phyloP scores from a whole-genome alignment of 2,888 invertebrate species.

The Augochlorella aurata region DNA sequence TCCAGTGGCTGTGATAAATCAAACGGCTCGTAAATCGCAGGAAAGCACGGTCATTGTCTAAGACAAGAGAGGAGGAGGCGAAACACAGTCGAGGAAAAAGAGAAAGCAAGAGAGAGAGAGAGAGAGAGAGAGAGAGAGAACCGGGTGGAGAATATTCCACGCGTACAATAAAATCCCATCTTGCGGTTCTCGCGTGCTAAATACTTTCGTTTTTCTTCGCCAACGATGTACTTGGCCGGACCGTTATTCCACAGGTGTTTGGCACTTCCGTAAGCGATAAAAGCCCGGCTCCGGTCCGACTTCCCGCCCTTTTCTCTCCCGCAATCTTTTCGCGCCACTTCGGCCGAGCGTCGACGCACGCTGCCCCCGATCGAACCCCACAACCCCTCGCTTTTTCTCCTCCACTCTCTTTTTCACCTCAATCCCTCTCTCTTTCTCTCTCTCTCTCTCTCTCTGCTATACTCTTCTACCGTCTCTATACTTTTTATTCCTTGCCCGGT shows the following conservation, averaged over 20 bases:
- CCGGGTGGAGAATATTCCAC: constrained; percentile 24
- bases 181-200: constrained; percentile 69
- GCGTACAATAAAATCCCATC: constrained; percentile 67
- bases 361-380: constrained; percentile 43
- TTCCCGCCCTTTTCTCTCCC: constrained; percentile 77
- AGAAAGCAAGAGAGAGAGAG: background rate
- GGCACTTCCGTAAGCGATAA: constrained; percentile 81
- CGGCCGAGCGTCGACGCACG: constrained; percentile 50
- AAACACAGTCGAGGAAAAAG: background rate
- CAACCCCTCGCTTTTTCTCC: constrained; percentile 8
- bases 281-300: constrained; percentile 77
- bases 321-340: constrained; percentile 65
- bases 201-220: constrained; percentile 78
- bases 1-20: constrained; percentile 14
- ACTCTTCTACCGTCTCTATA: background rate
- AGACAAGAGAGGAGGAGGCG: constrained; percentile 9
- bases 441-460: background rate
- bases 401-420: no score
- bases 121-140: background rate
- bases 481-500: background rate
- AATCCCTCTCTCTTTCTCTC: background rate
- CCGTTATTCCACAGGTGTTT: constrained; percentile 82
- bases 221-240: constrained; percentile 77
- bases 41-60: constrained; percentile 17
- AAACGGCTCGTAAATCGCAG: constrained; percentile 21